These are phyloP conservation scores for Musca vetustissima DNA, from an alignment of 1,140 invertebrate species.

Conservation along the genomic window DNA sequence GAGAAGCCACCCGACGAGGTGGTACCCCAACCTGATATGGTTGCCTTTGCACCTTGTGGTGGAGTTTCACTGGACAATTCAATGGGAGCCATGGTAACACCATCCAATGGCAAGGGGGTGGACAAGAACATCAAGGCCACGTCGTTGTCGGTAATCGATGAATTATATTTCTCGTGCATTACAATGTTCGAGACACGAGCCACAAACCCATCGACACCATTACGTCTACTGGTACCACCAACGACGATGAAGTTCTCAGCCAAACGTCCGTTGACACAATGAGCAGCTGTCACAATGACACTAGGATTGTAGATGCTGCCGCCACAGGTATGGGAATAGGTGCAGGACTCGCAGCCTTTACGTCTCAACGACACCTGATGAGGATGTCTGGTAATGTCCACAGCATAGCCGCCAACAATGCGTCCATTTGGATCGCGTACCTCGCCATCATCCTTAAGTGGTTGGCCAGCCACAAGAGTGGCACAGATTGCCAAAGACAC, in stretches of 20 bases:
- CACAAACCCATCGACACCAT: constrained; percentile 39
- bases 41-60: constrained; percentile 30
- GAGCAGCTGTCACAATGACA: constrained; percentile 64
- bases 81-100: constrained; percentile 31
- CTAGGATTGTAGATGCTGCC: constrained; percentile 59
- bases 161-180: constrained; percentile 40
- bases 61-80: constrained; percentile 28
- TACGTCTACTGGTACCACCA: constrained; percentile 34
- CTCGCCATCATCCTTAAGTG: neutral
- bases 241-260: constrained; percentile 38
- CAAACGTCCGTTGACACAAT: constrained; percentile 55
- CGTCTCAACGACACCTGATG: constrained; percentile 46
- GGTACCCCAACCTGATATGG: constrained; percentile 41
- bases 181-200: constrained; percentile 36
- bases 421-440: constrained; percentile 29
- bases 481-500: too few species aligned
- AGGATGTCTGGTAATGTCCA: constrained; percentile 35
- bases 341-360: constrained; percentile 31
- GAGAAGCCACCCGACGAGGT: constrained; percentile 35
- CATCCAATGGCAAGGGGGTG: constrained; percentile 32
- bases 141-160: constrained; percentile 40
- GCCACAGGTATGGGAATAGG: constrained; percentile 59
- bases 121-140: constrained; percentile 40
- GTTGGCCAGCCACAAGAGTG: too few species aligned
- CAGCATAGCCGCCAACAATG: constrained; percentile 44